These are phyloP conservation scores for Oncopodura yosiiana DNA, from an alignment of 1,140 invertebrate species.

Conservation along the genomic window DNA sequence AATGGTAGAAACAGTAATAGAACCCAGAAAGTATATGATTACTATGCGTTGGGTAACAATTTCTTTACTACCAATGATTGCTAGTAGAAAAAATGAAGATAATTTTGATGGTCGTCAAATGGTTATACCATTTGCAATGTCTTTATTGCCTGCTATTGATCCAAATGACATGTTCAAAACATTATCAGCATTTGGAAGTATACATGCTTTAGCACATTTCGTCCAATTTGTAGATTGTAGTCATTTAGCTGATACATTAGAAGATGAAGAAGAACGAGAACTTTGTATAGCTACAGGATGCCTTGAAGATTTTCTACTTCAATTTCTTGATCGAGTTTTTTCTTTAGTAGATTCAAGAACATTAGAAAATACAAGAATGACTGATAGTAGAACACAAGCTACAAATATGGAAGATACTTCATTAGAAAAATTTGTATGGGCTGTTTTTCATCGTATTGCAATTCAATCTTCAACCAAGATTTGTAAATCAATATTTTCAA, in stretches of 20 bases:
- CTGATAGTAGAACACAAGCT: constrained; percentile 19
- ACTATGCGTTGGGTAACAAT: constrained; percentile 65
- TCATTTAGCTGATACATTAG: constrained; percentile 44
- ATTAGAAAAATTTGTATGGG: constrained; percentile 44
- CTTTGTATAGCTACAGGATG: constrained; percentile 68
- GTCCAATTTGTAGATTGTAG: constrained; percentile 79
- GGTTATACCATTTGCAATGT: constrained; percentile 67
- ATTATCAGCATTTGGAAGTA: constrained; percentile 68
- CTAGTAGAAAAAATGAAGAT: constrained; percentile 45
- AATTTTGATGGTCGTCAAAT: constrained; percentile 63
- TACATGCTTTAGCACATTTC: constrained; percentile 54
- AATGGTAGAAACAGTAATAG: constrained; percentile 71
- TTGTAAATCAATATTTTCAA: constrained; percentile 40
- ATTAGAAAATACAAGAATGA: constrained; percentile 54
- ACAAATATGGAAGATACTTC: constrained; percentile 27
- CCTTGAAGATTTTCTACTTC: constrained; percentile 79
- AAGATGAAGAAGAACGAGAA: constrained; percentile 51
- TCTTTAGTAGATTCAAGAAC: constrained; percentile 61
- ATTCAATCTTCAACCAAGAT: constrained; percentile 54
- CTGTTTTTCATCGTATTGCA: constrained; percentile 55
- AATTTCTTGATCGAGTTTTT: constrained; percentile 72
- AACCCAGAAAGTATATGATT: constrained; percentile 72
- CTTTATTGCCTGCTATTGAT: constrained; percentile 76
- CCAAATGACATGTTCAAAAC: constrained; percentile 79
- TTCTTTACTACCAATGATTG: constrained; percentile 57